Conservation (phyloP, 1,140 invertebrate genomes). For the Radopholus similis region DNA sequence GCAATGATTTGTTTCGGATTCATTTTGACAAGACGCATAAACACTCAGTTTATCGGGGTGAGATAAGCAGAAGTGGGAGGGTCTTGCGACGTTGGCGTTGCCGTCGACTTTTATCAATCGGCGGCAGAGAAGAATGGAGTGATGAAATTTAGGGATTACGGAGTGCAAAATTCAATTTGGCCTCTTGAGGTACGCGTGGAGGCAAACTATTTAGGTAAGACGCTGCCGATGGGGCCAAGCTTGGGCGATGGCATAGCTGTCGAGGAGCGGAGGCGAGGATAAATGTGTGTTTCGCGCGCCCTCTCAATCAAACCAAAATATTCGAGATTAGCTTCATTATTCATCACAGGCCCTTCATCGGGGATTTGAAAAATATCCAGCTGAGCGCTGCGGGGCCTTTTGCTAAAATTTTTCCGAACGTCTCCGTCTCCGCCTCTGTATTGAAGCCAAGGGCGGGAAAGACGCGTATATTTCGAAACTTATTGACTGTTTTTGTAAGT, state of each 20-base stretch:
- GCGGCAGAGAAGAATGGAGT: neutral
- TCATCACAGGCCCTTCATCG: too few species aligned
- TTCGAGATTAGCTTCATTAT: too few species aligned
- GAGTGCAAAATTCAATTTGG: too few species aligned
- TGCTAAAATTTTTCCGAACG: too few species aligned
- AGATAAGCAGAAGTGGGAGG: neutral
- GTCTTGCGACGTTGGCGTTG: conserved; percentile 15
- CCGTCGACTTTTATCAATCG: neutral
- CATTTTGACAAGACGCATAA: neutral
- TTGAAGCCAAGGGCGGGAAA: too few species aligned
- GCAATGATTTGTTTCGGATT: conserved; percentile 18
- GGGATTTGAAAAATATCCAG: too few species aligned
- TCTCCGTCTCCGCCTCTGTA: too few species aligned
- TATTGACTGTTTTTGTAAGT: too few species aligned
- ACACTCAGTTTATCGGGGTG: neutral
- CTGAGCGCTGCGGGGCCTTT: too few species aligned
- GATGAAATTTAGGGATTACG: neutral
- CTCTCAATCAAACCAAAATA: conserved; percentile 6
- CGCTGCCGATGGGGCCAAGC: neutral
- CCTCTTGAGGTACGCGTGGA: neutral
- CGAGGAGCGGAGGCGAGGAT: neutral
- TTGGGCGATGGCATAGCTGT: conserved; percentile 1
- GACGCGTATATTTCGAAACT: too few species aligned
- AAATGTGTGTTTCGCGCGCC: neutral
- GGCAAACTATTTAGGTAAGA: neutral